Conservation (phyloP, 2,888 invertebrate genomes). For the Biston betularia region DNA sequence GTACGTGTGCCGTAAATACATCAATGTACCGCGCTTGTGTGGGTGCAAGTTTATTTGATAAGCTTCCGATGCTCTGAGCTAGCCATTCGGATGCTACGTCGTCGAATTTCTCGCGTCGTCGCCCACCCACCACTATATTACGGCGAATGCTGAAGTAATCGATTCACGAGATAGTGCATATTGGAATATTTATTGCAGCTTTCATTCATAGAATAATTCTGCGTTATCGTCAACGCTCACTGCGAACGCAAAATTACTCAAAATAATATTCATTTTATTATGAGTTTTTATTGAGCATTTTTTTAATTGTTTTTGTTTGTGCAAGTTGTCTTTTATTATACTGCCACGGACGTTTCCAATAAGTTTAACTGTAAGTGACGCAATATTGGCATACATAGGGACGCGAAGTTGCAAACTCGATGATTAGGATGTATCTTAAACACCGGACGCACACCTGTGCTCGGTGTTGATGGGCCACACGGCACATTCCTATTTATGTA, state of each 20-base stretch:
- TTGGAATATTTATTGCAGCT: constrained; percentile 44
- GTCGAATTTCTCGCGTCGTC: constrained; percentile 69
- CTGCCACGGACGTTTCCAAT: neutral
- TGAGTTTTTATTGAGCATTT: neutral
- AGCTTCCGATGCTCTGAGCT: constrained; percentile 80
- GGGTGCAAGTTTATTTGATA: constrained; percentile 82
- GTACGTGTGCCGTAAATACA: constrained; percentile 77
- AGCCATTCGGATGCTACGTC: constrained; percentile 77
- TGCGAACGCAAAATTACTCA: neutral
- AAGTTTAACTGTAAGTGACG: constrained; percentile 5
- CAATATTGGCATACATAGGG: neutral
- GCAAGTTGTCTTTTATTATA: no score
- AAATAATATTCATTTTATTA: neutral
- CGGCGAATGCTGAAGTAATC: constrained; percentile 42
- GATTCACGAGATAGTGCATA: constrained; percentile 45
- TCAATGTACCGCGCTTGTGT: constrained; percentile 68
- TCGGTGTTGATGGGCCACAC: constrained; percentile 57
- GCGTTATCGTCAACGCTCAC: constrained; percentile 17
- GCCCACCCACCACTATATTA: constrained; percentile 71
- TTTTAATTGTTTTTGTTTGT: no score
- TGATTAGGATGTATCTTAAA: constrained; percentile 63
- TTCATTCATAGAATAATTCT: constrained; percentile 37
- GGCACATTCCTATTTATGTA: constrained; percentile 65
- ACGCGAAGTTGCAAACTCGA: constrained; percentile 16
- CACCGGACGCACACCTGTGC: constrained; percentile 83